Base-by-base conservation (phyloP, 2,113 vertebrate genomes). In the Seriola rivoliana region DNA sequence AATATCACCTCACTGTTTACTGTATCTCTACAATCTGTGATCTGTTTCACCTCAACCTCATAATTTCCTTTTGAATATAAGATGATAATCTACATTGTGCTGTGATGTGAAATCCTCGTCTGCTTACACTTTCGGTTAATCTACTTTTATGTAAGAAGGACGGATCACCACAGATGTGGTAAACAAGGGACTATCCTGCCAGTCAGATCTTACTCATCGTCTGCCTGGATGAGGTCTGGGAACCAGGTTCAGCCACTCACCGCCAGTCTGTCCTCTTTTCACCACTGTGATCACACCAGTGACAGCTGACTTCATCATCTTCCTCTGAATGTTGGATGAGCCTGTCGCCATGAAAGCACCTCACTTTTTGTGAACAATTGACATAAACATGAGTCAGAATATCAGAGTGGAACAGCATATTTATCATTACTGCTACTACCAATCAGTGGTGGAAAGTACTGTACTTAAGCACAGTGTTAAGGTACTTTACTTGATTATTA, bases 151-250 rank as follows among this genome's bases (percentile, higher is more conserved):
- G 48, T 57, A 8, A 60, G 50, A 29, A 19, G 59, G 50, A 46
- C 70, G 6, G 44, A 36, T 62, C 46, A 63, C 8, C 5, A 63
- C 50, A 60, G n/a, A 81, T 23, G 23, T 50, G 48, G 40, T 70
- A 10, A 86, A 80, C 57, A 73, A 46, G 50, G 73, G 73, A 87
- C 62, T 76, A 4, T 70, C 69, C 62, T 4, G 21, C n/a, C 44
- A 76, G 71, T 81, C 75, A 75, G 60, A 70, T 78, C 29, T 91
- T 86, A 85, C 64, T 88, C 71, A 63, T 80, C 16, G 55, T 73
- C 44, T 86, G 78, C 64, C 70, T 58, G 69, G 72, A 59, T 68
- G 21, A 34, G 0, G 66, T 84, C 83, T 75, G 60, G 71, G 34
- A 67, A 58, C 29, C 34, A 48, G 77, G 60, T 68, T 81, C 48